Percentiles rank a stretch among this genome's conserved stretches.
Conservation (phyloP, 2,888 invertebrate genomes). For the Shargacucullia verbasci region DNA sequence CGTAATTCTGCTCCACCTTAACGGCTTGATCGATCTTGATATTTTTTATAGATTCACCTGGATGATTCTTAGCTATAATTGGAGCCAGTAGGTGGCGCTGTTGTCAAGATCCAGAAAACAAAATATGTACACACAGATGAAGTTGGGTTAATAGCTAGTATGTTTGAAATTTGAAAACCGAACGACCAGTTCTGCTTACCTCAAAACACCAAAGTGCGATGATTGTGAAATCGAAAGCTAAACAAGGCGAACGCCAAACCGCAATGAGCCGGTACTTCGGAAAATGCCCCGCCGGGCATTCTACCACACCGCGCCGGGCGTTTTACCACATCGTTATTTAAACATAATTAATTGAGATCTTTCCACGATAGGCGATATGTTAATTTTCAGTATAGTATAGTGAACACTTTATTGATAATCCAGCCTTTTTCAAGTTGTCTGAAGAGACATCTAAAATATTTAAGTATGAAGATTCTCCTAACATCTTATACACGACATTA, state of each 20-base stretch:
- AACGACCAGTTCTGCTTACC: background rate
- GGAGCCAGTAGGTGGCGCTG: too few relatives aligned
- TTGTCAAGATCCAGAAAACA: too few relatives aligned
- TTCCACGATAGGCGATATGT: conserved; percentile 2
- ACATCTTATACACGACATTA: too few relatives aligned
- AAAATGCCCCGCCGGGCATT: conserved; percentile 25
- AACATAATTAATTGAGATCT: conserved; percentile 47
- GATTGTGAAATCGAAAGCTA: conserved; percentile 29
- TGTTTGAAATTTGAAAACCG: background rate
- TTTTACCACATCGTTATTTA: conserved; percentile 33
- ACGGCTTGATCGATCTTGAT: too few relatives aligned
- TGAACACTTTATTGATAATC: background rate
- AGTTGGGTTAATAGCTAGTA: too few relatives aligned
- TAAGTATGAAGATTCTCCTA: too few relatives aligned
- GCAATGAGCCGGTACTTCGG: conserved; percentile 32
- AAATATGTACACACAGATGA: too few relatives aligned
- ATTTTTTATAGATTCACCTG: too few relatives aligned
- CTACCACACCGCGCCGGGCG: conserved; percentile 13
- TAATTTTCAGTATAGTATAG: conserved; percentile 1
- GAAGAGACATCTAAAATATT: too few relatives aligned
- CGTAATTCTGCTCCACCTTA: too few relatives aligned
- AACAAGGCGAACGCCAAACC: conserved; percentile 28
- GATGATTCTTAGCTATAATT: too few relatives aligned
- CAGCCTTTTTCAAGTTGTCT: too few relatives aligned
- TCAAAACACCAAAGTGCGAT: conserved; percentile 7